A percentile compares a stretch with the other conserved stretches of the same genome.
These are phyloP conservation scores for Petrocephalus schoutedeni DNA, from an alignment of 2,797 vertebrate genomes.

Conservation along the genomic window DNA sequence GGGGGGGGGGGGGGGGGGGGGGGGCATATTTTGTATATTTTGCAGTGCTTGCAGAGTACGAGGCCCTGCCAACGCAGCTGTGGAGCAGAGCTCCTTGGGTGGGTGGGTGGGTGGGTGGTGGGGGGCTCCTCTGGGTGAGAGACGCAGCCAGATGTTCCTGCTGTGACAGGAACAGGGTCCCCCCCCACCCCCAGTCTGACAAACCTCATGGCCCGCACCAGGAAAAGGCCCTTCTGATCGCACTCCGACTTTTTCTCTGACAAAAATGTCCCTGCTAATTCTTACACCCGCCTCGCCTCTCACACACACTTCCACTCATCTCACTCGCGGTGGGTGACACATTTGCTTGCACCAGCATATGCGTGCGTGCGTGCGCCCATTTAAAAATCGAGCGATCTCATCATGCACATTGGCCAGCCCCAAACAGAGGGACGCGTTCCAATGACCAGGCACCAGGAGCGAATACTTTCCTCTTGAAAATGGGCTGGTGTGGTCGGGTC, in stretches of 20 bases:
- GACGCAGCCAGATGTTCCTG: conserved; percentile 8
- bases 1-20: neutral
- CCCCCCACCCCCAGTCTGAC: neutral
- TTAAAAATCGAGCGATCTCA: neutral
- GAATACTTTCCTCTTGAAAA: conserved; percentile 10
- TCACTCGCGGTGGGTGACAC: neutral
- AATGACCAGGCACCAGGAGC: neutral
- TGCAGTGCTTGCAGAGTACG: neutral
- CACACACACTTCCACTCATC: neutral
- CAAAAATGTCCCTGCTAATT: neutral
- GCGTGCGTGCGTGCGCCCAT: neutral
- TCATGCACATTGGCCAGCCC: neutral
- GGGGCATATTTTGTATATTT: neutral
- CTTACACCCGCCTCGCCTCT: neutral
- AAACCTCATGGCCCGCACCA: neutral
- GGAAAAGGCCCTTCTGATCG: neutral
- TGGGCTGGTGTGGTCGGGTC: neutral
- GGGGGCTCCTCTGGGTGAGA: neutral
- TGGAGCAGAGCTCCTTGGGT: conserved; percentile 13
- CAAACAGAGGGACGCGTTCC: neutral
- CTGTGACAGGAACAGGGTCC: neutral
- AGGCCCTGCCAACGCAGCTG: conserved; percentile 15
- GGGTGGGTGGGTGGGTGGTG: neutral
- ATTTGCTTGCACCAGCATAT: neutral
- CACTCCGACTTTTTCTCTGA: neutral